These are phyloP conservation scores for Setipinna tenuifilis DNA, from an alignment of 2,797 vertebrate genomes.

Conservation along the genomic window DNA sequence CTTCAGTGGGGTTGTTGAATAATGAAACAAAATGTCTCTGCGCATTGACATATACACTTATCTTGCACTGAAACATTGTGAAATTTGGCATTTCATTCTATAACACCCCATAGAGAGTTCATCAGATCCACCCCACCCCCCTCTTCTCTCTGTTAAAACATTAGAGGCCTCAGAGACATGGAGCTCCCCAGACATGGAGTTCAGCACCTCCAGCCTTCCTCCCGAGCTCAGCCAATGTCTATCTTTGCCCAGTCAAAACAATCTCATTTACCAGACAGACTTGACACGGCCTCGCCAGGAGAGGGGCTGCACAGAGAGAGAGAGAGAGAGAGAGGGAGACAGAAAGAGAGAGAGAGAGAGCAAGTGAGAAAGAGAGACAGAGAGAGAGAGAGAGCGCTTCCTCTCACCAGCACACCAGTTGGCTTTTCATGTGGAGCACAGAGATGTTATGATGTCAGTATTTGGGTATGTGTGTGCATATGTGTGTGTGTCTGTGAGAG, in stretches of 20 bases:
- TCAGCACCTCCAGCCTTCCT: background rate
- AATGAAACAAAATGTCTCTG: background rate
- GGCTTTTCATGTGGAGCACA: background rate
- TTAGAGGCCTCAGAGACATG: background rate
- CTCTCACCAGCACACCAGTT: background rate
- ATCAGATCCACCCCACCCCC: background rate
- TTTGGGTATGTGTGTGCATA: background rate
- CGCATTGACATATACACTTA: background rate
- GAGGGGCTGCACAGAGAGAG: too few species aligned
- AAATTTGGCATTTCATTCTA: background rate
- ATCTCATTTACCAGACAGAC: constrained; percentile 29
- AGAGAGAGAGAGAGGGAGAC: constrained; percentile 19
- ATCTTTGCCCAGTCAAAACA: constrained; percentile 41
- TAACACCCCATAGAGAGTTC: background rate
- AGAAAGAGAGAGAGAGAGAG: too few species aligned
- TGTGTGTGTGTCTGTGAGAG: background rate
- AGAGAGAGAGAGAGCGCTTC: background rate
- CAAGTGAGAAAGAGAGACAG: background rate
- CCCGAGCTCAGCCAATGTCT: constrained; percentile 23
- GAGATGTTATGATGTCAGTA: constrained; percentile 9
- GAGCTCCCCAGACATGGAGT: background rate
- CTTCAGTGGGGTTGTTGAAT: background rate
- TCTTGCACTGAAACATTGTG: background rate
- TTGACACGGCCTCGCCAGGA: background rate
- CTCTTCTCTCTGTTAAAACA: background rate